Conservation (phyloP, 2,797 vertebrate species). For the Synaphobranchus kaupii region DNA sequence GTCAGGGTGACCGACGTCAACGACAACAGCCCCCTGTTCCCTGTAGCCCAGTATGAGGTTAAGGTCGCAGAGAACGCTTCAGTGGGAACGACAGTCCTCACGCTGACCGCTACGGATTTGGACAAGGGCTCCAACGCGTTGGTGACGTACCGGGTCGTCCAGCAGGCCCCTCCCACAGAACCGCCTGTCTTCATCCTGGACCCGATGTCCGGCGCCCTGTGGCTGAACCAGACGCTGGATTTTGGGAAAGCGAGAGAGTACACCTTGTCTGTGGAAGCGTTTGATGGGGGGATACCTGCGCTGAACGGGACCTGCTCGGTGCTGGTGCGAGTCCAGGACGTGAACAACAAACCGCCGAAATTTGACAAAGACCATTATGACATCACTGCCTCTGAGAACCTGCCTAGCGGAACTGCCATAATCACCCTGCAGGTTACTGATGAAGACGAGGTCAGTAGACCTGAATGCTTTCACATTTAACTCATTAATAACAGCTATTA, state of each 20-base stretch:
- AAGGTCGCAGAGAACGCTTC: conserved; percentile 54
- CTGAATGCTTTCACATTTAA: background rate
- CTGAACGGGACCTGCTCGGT: conserved; percentile 50
- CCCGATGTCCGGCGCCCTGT: conserved; percentile 56
- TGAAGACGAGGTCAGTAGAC: conserved; percentile 67
- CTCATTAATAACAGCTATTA: too few relatives aligned
- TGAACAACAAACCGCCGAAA: conserved; percentile 74
- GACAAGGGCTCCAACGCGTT: conserved; percentile 66
- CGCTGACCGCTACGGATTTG: conserved; percentile 62
- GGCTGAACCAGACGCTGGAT: conserved; percentile 63
- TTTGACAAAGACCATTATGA: conserved; percentile 67
- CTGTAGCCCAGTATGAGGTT: conserved; percentile 47
- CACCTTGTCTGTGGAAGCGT: conserved; percentile 65
- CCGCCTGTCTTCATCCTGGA: conserved; percentile 55
- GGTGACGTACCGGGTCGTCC: conserved; percentile 61
- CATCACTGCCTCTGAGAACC: conserved; percentile 66
- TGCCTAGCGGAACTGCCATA: conserved; percentile 62
- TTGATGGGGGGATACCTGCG: conserved; percentile 68
- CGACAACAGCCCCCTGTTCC: conserved; percentile 71
- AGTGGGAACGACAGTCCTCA: conserved; percentile 45
- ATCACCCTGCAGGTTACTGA: conserved; percentile 68
- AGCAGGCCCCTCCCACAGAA: conserved; percentile 56
- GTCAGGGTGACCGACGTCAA: conserved; percentile 67
- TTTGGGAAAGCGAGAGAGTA: conserved; percentile 62
- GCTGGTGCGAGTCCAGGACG: conserved; percentile 63